phyloP scores from a whole-genome alignment of 2,113 vertebrate species.

The Pangasianodon gigas region DNA sequence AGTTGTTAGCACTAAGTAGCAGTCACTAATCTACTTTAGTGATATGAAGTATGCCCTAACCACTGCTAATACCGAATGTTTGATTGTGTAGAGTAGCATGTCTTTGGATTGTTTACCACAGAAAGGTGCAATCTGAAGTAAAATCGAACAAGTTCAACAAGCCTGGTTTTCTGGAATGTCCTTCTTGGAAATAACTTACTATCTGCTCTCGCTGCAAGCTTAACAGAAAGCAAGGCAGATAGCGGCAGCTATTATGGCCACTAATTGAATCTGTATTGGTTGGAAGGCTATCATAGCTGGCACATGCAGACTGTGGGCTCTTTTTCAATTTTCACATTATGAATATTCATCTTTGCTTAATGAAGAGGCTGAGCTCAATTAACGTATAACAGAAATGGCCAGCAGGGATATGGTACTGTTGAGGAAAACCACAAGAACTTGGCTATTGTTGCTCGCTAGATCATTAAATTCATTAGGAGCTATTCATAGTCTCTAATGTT shows the following conservation, averaged over 20 bases:
- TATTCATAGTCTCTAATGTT: conserved; percentile 15
- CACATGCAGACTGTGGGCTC: conserved; percentile 17
- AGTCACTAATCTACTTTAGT: not conserved
- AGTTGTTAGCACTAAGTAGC: not conserved
- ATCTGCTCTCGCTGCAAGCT: not conserved
- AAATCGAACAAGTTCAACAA: not conserved
- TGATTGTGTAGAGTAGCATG: not conserved
- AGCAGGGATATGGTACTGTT: conserved; percentile 4
- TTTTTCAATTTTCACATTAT: conserved; percentile 37
- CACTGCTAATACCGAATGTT: not conserved
- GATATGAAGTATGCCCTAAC: not conserved
- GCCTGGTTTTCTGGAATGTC: not conserved
- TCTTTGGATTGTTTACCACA: not conserved
- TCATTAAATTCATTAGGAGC: conserved; percentile 42
- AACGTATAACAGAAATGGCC: conserved; percentile 36
- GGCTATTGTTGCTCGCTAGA: conserved; percentile 33
- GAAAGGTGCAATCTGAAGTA: not conserved
- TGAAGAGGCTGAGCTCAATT: conserved; percentile 47
- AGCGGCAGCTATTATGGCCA: conserved; percentile 18
- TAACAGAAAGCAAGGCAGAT: conserved; percentile 35
- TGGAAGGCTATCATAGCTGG: conserved; percentile 25
- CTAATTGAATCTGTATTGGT: conserved; percentile 46
- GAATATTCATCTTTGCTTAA: conserved; percentile 53
- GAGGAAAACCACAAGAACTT: conserved; percentile 24
- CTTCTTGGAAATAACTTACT: not conserved